Evolutionary conservation across 2,797 vertebrate genomes (phyloP).

Genomic region (Helarctos malayanus): DNA sequence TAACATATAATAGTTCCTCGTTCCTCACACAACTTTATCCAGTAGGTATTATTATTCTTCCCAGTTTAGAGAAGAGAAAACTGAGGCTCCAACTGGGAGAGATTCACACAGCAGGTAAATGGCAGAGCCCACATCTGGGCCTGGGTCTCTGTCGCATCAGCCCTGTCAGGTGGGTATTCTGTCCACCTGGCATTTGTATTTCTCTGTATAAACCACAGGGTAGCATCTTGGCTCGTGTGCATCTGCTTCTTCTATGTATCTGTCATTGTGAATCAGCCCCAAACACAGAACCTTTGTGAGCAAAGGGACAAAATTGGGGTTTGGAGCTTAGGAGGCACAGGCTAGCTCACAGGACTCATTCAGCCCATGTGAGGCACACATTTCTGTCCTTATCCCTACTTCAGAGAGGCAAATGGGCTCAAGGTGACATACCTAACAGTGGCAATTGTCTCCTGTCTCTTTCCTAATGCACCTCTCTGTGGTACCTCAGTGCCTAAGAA

Average conservation of each 20-base stretch:
- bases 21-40: not conserved
- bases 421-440: not conserved
- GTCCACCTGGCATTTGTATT: not conserved
- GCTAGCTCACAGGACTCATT: not conserved
- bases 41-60: not conserved
- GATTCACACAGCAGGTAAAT: not conserved
- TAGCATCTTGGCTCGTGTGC: not conserved
- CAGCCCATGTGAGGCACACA: not conserved
- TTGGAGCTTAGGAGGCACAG: not conserved
- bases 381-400: not conserved
- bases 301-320: not conserved
- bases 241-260: not conserved
- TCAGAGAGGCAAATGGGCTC: not conserved
- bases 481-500: not conserved
- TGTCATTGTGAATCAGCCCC: not conserved
- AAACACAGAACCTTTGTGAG: not conserved
- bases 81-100: not conserved
- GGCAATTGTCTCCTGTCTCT: not conserved
- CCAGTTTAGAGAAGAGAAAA: conserved; percentile 23
- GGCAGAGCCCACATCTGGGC: not conserved
- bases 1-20: not conserved
- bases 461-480: not conserved
- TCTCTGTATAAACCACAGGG: not conserved
- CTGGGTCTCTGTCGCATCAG: not conserved
- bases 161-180: not conserved